Conservation (phyloP, 2,113 vertebrate species). For the Tapirus terrestris region DNA sequence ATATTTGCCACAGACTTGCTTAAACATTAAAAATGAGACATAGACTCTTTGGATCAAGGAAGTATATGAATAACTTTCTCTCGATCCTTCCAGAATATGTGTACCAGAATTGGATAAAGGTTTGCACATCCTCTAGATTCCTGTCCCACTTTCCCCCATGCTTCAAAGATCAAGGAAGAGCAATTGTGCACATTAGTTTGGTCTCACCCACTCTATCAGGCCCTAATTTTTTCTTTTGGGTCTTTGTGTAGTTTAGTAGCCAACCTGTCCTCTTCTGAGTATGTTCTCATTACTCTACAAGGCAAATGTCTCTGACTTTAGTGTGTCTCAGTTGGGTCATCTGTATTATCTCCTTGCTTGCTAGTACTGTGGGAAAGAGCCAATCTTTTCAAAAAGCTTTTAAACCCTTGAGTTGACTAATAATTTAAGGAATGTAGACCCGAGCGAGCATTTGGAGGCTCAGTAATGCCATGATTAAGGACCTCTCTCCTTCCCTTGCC, state of each 20-base stretch:
- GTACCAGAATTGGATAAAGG: neutral
- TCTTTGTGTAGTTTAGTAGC: neutral
- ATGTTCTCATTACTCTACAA: conserved; percentile 18
- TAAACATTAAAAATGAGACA: neutral
- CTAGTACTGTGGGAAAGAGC: conserved; percentile 55
- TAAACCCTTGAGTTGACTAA: conserved; percentile 35
- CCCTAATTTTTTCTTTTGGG: neutral
- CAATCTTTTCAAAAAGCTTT: conserved; percentile 46
- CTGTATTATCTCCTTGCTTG: neutral
- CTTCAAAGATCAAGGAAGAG: neutral
- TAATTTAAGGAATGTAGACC: neutral
- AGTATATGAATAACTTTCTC: neutral
- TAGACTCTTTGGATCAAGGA: neutral
- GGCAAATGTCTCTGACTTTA: conserved; percentile 4
- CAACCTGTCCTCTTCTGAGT: neutral
- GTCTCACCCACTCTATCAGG: neutral
- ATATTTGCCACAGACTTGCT: neutral
- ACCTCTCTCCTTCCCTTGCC: neutral
- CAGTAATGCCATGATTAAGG: neutral
- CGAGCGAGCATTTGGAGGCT: neutral
- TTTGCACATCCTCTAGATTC: neutral
- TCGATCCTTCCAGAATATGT: neutral
- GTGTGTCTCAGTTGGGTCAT: neutral
- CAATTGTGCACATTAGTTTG: neutral
- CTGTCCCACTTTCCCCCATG: neutral